Conservation (phyloP, 2,888 invertebrate species). For the Sphaerophoria rueppellii region DNA sequence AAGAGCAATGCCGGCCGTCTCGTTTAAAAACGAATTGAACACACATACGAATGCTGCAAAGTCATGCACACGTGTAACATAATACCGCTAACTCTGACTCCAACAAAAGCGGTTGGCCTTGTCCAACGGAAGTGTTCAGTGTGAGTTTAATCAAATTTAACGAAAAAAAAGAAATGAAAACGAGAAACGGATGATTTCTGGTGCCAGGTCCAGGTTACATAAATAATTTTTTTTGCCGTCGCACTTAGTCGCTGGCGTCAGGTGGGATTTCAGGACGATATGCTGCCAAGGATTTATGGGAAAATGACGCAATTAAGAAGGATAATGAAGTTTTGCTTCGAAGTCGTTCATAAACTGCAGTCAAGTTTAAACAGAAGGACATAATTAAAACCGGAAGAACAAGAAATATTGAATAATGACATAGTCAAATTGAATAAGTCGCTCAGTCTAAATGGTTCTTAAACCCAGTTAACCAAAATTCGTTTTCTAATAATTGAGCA, state of each 20-base stretch:
- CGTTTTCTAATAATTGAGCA: too few relatives aligned
- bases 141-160: slow-evolving; percentile 68
- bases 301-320: slow-evolving; percentile 71
- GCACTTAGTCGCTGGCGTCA: slow-evolving; percentile 48
- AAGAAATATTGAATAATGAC: too few relatives aligned
- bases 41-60: slow-evolving; percentile 30
- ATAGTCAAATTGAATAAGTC: too few relatives aligned
- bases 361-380: slow-evolving; percentile 29
- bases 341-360: slow-evolving; percentile 32
- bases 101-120: slow-evolving; percentile 34
- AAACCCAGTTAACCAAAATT: too few relatives aligned
- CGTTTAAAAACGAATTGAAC: slow-evolving; percentile 17
- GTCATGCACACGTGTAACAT: slow-evolving; percentile 33
- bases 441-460: too few relatives aligned
- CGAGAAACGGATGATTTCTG: slow-evolving; percentile 70
- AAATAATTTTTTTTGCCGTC: slow-evolving; percentile 61
- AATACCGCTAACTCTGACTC: background rate
- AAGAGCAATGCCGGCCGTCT: slow-evolving; percentile 59
- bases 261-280: slow-evolving; percentile 72
- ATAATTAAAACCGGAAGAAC: too few relatives aligned
- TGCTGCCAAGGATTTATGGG: slow-evolving; percentile 68
- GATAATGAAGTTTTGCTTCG: slow-evolving; percentile 54
- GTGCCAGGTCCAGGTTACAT: slow-evolving; percentile 70
- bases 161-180: slow-evolving; percentile 48
- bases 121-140: slow-evolving; percentile 65